Base-by-base conservation (phyloP, 2,797 vertebrate species). In the Molossus alvarezi region DNA sequence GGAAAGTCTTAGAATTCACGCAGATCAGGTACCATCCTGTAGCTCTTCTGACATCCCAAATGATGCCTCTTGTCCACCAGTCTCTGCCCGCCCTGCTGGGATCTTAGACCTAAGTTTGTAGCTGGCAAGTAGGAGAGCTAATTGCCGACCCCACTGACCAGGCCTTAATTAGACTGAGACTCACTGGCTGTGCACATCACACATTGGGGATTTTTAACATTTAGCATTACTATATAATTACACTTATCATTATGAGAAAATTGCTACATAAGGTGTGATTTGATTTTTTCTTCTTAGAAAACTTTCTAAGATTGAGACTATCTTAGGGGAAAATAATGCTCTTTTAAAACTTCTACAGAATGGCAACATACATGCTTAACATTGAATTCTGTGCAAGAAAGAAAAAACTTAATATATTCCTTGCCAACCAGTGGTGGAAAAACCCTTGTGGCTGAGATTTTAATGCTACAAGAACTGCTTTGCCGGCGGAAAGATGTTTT, bases 371-470 rank as follows among this genome's bases (percentile, higher is more conserved):
- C 98, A 14, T 99, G 99, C 97, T 98, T 99, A 96, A 99, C 98
- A 60, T 97, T 99, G 97, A 99, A 99, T 87, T 99, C 99, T 55
- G 98, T 99, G 7, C 98, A 98, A 95, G 98, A 98, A 96, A 99
- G 99, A 97, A 99, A 95, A 98, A 99, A 99, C 96, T 98, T 99
- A 64, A 99, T 99, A 98, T 99, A 99, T 98, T 99, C 99, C 0
- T 98, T 99, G 55, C 99, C 99, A 95, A 99, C 99, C 17, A 99
- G 99, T 53, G 99, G 99, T 91, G 99, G 99, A 29, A 99, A 99
- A 98, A 99, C 99, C 0, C 99, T 99, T 2, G 99, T 99, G 10
- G 99, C 99, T 15, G 99, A 99, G 98, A 99, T 99, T 97, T 98
- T 99, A 73, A 99, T 99, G 96, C 98, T 99, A 11, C 98, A 99